These are phyloP conservation scores for Hydropotes inermis DNA, from an alignment of 2,113 vertebrate genomes.

Conservation along the genomic window DNA sequence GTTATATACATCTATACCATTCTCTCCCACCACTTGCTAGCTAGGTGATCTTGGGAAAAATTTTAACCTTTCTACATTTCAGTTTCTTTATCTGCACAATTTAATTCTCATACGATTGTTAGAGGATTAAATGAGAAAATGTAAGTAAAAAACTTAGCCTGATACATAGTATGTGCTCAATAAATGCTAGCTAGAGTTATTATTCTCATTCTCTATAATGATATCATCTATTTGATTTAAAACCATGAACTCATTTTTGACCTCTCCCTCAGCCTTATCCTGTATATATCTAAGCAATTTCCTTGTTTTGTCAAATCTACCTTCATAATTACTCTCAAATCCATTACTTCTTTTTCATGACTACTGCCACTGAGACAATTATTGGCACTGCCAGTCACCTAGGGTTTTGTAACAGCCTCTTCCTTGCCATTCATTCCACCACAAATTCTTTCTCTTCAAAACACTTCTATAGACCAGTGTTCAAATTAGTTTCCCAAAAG, in stretches of 20 bases:
- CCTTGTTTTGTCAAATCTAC: neutral
- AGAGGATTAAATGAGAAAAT: neutral
- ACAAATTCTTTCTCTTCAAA: conserved; percentile 26
- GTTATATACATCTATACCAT: neutral
- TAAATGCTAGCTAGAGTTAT: neutral
- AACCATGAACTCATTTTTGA: neutral
- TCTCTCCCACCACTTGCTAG: neutral
- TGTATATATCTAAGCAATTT: neutral
- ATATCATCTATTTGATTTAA: neutral
- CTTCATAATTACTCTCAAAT: neutral
- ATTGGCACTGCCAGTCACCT: neutral
- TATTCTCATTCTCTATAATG: neutral
- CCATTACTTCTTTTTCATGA: neutral
- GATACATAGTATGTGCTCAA: neutral
- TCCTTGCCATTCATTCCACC: neutral
- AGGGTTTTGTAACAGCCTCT: neutral
- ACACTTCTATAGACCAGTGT: neutral
- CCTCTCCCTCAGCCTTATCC: neutral
- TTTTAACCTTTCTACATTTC: neutral
- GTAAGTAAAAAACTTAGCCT: neutral
- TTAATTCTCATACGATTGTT: neutral
- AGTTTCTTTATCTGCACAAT: neutral
- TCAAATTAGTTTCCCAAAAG: neutral
- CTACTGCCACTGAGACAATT: neutral
- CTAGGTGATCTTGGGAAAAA: neutral